A percentile compares a stretch with the other conserved stretches of the same genome.
These are phyloP conservation scores for Drosophila lutescens DNA, from an alignment of 2,888 invertebrate genomes.

Conservation along the genomic window DNA sequence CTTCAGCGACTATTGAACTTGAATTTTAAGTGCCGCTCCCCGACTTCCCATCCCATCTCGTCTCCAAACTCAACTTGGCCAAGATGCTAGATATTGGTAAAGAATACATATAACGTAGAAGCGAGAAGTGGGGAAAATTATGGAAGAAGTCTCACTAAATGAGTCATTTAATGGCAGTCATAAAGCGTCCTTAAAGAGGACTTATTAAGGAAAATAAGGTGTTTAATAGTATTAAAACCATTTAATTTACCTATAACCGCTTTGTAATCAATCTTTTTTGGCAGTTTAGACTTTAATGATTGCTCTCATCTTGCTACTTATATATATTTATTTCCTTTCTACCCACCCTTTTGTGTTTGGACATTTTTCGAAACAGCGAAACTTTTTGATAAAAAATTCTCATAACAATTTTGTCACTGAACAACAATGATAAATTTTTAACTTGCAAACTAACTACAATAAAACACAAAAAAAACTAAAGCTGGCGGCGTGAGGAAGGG, in stretches of 20 bases:
- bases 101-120: neutral
- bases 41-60: constrained; percentile 12
- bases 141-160: constrained; percentile 3
- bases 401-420: neutral
- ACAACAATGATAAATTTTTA: constrained; percentile 26
- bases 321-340: constrained; percentile 3
- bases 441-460: constrained; percentile 22
- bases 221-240: too few relatives aligned
- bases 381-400: constrained; percentile 9
- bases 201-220: neutral
- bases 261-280: neutral
- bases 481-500: constrained; percentile 10
- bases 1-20: constrained; percentile 68
- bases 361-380: neutral
- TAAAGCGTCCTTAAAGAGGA: neutral
- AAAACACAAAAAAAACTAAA: constrained; percentile 3
- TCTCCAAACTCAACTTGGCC: constrained; percentile 12
- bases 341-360: neutral
- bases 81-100: constrained; percentile 23
- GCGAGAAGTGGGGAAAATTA: neutral
- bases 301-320: neutral
- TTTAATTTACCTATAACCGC: too few relatives aligned
- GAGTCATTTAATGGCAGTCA: neutral
- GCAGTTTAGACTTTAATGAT: neutral
- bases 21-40: constrained; percentile 68